Base-by-base conservation (phyloP, 2,888 invertebrate species). In the Acleris laterana region DNA sequence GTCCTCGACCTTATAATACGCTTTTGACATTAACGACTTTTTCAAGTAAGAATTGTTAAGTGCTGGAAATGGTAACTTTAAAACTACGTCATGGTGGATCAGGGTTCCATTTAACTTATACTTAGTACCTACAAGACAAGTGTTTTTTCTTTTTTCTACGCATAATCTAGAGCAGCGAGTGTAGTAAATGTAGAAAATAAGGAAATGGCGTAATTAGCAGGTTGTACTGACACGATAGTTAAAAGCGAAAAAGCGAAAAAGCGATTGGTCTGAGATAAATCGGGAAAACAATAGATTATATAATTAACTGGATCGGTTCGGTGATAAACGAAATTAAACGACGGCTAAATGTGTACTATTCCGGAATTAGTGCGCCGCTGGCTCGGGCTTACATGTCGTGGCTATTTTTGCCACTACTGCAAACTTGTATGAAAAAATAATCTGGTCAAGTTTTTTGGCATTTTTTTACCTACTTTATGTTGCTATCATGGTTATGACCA, bases 251-350 rank as follows among this genome's bases (percentile, higher is more conserved):
- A n/a, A n/a, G n/a, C n/a, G n/a, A n/a, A n/a, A n/a, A n/a, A n/a
- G n/a, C n/a, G n/a, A n/a, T 46, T n/a, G 16, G n/a, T 73, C 78
- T 77, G 72, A 71, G 71, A 75, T 70, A 74, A 73, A 84, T 80
- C 77, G 79, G 77, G 83, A 85, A 82, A 88, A 88, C 87, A 87
- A 77, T 80, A 78, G 76, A 78, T n/a, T n/a, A 70, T 76, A 80
- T 85, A 87, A 86, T 89, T 86, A 86, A 87, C 81, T 83, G 83
- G 76, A 83, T 82, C 79, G 80, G 77, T 80, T 75, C 74, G 76
- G 77, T 77, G 77, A 83, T 88, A 84, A 80, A 77, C 69, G 77
- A 83, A 84, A 83, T 85, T 58, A 84, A 88, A 85, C 83, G 78
- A 69, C 72, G 78, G 71, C 77, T 82, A 83, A 88, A 85, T 84